Conservation (phyloP, 2,888 invertebrate species). For the Eilema sororculum region DNA sequence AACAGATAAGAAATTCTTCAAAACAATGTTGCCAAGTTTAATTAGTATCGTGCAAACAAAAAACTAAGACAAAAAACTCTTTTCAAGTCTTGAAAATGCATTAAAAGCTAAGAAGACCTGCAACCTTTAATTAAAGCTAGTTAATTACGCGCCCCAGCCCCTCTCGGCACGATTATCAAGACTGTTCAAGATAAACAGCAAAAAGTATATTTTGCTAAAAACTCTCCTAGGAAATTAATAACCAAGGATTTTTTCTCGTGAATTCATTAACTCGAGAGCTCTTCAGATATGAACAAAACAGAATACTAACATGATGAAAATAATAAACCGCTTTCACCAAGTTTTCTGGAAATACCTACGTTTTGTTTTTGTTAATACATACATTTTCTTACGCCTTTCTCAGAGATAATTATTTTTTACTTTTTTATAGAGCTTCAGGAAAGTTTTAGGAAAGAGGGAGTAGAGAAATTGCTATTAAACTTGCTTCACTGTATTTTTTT, state of each 20-base stretch:
- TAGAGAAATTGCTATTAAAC: no score
- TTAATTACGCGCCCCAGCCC: constrained; percentile 19
- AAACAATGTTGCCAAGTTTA: not conserved
- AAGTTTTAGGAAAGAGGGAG: no score
- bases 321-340: not conserved
- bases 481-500: no score
- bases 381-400: no score
- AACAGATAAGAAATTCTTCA: not conserved
- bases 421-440: no score
- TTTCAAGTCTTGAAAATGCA: constrained; percentile 6
- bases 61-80: not conserved
- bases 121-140: constrained; percentile 12
- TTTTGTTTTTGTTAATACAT: no score
- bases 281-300: constrained; percentile 16
- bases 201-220: constrained; percentile 21
- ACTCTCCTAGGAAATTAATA: constrained; percentile 29
- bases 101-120: not conserved
- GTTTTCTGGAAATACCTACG: no score
- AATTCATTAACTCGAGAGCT: constrained; percentile 35
- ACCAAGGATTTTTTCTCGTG: constrained; percentile 30
- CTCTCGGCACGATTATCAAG: constrained; percentile 14
- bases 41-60: not conserved
- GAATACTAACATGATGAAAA: constrained; percentile 2
- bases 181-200: constrained; percentile 20
- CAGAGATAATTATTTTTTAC: no score